Evolutionary conservation across 2,797 vertebrate genomes (phyloP), one percentile per base, ranked within the genome.

Genomic region (Hoplostethus mediterraneus): DNA sequence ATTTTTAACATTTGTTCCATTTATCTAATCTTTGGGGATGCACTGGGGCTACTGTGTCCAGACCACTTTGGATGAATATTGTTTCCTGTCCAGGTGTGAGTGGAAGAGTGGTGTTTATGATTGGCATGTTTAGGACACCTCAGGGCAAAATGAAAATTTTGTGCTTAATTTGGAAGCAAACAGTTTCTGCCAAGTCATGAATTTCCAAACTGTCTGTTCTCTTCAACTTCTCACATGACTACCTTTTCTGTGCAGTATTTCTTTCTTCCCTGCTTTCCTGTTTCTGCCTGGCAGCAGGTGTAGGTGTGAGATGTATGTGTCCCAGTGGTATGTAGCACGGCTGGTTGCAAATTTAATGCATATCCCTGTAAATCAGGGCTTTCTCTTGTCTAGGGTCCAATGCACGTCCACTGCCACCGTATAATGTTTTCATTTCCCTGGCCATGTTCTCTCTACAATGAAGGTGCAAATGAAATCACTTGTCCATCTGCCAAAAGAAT

Each of bases 381-480:
- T 79, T 73, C 55, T 77, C 57, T 84, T 87, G 80, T 83, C 73
- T 78, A 40, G 66, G 21, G 44, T 85, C 80, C 87, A 86, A 54
- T 62, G 80, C 73, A 79, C 77, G 79, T 84, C 71, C 78, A 75
- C 62, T 58, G 25, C 76, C 71, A 77, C 71, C 74, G 71, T 83
- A 81, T 76, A 79, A 83, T 78, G 67, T 83, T 89, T 89, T 86
- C 62, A 75, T 86, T 83, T 87, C 80, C 71, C 47, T 49, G 73
- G 59, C 69, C 49, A 61, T 83, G 73, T 86, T 87, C 87, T 83
- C 85, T 71, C 83, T 80, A 16, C 78, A 75, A 40, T 80, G 51
- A 81, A 86, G 66, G 77, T 85, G 82, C 59, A 86, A 89, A 89
- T 90, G 59, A 87, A 87, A 90, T 82, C 71, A 80, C 74, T 88